phyloP scores from a whole-genome alignment of 1,140 invertebrate genomes.

The Tribolium castaneum region DNA sequence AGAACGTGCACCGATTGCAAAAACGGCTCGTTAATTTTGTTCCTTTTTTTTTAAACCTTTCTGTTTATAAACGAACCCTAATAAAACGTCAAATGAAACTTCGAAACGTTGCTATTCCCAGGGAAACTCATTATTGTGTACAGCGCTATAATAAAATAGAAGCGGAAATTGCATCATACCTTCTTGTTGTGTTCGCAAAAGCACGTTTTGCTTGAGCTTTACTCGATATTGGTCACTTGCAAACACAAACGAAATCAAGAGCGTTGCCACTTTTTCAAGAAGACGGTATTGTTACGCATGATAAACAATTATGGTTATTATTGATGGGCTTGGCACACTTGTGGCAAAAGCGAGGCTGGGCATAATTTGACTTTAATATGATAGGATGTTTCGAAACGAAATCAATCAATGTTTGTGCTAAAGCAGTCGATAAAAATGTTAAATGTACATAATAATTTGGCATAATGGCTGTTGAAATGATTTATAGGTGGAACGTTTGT shows the following conservation, averaged over 20 bases:
- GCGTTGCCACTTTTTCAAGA: background rate
- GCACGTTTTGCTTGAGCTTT: constrained; percentile 11
- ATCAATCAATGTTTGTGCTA: constrained; percentile 14
- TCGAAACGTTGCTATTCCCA: constrained; percentile 7
- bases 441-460: constrained; percentile 2
- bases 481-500: constrained; percentile 3
- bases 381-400: constrained; percentile 7
- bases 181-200: background rate
- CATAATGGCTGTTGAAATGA: background rate
- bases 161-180: constrained; percentile 23
- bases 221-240: background rate
- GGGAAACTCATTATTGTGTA: constrained; percentile 28
- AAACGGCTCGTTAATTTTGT: background rate
- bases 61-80: constrained; percentile 28
- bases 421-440: constrained; percentile 12
- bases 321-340: constrained; percentile 27
- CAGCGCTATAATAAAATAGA: constrained; percentile 13
- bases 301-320: constrained; percentile 14
- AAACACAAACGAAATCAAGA: background rate
- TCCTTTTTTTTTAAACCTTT: constrained; percentile 5
- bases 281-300: background rate
- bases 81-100: constrained; percentile 21
- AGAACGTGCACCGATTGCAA: background rate
- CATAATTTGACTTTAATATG: constrained; percentile 33
- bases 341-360: background rate